These are phyloP conservation scores for Eurytoma californica DNA, from an alignment of 2,888 invertebrate genomes.

Conservation along the genomic window DNA sequence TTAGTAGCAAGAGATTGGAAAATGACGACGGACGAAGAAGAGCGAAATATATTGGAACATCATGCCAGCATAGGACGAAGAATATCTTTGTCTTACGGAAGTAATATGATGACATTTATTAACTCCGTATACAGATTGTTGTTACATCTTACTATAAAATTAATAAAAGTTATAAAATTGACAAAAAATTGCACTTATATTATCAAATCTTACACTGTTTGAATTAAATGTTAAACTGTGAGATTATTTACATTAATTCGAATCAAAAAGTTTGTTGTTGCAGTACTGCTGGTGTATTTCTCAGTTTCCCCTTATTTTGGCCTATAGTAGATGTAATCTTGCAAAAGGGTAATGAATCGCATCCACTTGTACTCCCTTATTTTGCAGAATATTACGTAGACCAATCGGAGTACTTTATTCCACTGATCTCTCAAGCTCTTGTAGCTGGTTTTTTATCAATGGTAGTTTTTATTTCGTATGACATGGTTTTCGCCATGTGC, in stretches of 20 bases:
- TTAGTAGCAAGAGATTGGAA: conserved; percentile 30
- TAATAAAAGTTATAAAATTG: too few relatives aligned
- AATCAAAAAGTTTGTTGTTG: conserved; percentile 36
- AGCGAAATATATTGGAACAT: conserved; percentile 25
- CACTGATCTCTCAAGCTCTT: conserved; percentile 1
- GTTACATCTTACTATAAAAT: too few relatives aligned
- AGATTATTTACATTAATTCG: background rate
- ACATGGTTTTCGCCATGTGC: conserved; percentile 43
- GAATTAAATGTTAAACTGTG: too few relatives aligned
- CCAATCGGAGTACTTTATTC: conserved; percentile 22
- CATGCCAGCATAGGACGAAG: conserved; percentile 22
- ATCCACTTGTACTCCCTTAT: background rate
- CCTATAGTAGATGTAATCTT: conserved; percentile 1
- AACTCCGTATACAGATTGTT: background rate
- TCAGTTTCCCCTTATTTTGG: conserved; percentile 15
- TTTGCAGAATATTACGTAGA: conserved; percentile 44
- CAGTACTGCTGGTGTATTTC: conserved; percentile 1
- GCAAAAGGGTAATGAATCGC: conserved; percentile 22
- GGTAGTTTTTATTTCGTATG: conserved; percentile 30
- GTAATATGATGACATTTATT: conserved; percentile 5
- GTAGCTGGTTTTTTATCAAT: background rate
- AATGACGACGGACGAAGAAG: conserved; percentile 26
- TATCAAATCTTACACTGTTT: too few relatives aligned
- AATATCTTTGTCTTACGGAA: conserved; percentile 5
- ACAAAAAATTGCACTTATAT: too few relatives aligned